Percentiles rank a stretch among this genome's conserved stretches.
Evolutionary conservation across 2,888 invertebrate species (phyloP).

Genomic region (Phania funesta): DNA sequence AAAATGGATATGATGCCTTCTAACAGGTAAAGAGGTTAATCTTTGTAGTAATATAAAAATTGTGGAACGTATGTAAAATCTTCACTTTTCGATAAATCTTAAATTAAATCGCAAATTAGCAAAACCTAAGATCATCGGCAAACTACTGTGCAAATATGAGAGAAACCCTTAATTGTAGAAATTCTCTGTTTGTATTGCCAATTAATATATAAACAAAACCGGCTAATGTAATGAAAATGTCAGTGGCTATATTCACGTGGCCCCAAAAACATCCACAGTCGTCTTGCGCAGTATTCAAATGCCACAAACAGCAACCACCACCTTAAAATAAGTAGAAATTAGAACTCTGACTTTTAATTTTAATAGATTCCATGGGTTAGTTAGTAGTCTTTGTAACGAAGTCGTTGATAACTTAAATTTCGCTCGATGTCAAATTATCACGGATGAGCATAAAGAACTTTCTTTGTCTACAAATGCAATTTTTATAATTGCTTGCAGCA

Average conservation of each 20-base stretch:
- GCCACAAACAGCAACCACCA: conserved; percentile 46
- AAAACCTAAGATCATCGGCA: too few species aligned
- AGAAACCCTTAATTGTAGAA: conserved; percentile 3
- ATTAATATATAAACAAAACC: conserved; percentile 47
- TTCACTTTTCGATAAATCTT: too few species aligned
- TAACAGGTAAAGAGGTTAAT: too few species aligned
- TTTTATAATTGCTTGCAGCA: conserved; percentile 17
- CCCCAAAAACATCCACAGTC: conserved; percentile 12
- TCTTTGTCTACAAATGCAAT: not conserved
- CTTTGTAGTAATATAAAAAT: too few species aligned
- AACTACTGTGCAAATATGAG: not conserved
- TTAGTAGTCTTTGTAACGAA: conserved; percentile 19
- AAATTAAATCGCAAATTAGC: too few species aligned
- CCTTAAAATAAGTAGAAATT: conserved; percentile 38
- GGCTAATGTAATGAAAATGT: conserved; percentile 28
- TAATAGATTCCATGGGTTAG: conserved; percentile 41
- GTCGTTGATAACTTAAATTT: conserved; percentile 28
- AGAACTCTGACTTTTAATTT: conserved; percentile 50
- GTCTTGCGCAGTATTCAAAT: conserved; percentile 28
- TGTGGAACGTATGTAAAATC: too few species aligned
- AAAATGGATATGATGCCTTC: too few species aligned
- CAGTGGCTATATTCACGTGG: conserved; percentile 48
- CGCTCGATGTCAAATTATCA: conserved; percentile 16
- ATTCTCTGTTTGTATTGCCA: conserved; percentile 43
- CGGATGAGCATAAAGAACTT: conserved; percentile 29